Conservation (phyloP, 64 coral and sea anemone genomes). For the Montipora capricornis region DNA sequence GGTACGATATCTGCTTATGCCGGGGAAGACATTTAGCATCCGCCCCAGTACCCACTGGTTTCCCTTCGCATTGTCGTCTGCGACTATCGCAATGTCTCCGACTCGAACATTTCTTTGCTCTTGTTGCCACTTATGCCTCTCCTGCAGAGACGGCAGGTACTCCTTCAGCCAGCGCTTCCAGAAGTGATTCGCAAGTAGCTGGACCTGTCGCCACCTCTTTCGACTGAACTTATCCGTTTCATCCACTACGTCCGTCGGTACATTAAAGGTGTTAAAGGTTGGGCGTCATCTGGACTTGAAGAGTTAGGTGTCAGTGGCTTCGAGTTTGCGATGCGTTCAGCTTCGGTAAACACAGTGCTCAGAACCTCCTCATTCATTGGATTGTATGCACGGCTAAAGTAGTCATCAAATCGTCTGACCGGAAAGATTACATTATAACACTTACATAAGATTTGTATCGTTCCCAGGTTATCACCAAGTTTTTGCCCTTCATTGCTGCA, state of each 20-base stretch:
- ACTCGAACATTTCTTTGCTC: background rate
- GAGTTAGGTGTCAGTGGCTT: slow-evolving; percentile 52
- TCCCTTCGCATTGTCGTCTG: no score
- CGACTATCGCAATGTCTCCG: no score
- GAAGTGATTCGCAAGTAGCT: slow-evolving; percentile 21
- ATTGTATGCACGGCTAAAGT: no score
- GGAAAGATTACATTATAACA: no score
- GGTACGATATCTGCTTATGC: no score
- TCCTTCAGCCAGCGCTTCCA: slow-evolving; percentile 40
- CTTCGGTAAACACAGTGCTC: slow-evolving; percentile 30
- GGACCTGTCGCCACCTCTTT: slow-evolving; percentile 45
- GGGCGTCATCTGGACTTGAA: slow-evolving; percentile 42
- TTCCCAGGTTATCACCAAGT: no score
- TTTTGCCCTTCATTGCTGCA: no score
- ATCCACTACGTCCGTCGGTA: slow-evolving; percentile 3
- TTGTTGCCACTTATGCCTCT: slow-evolving; percentile 2
- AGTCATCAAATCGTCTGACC: no score
- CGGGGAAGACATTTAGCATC: no score
- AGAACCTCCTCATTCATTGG: background rate
- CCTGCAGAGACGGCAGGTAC: background rate
- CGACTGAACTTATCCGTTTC: slow-evolving; percentile 31
- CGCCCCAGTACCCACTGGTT: no score
- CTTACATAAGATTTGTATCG: no score
- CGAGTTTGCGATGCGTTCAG: slow-evolving; percentile 60
- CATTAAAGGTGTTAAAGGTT: slow-evolving; percentile 36